These are phyloP conservation scores for Tympanuchus pallidicinctus DNA, from an alignment of 2,113 vertebrate species.

Conservation along the genomic window DNA sequence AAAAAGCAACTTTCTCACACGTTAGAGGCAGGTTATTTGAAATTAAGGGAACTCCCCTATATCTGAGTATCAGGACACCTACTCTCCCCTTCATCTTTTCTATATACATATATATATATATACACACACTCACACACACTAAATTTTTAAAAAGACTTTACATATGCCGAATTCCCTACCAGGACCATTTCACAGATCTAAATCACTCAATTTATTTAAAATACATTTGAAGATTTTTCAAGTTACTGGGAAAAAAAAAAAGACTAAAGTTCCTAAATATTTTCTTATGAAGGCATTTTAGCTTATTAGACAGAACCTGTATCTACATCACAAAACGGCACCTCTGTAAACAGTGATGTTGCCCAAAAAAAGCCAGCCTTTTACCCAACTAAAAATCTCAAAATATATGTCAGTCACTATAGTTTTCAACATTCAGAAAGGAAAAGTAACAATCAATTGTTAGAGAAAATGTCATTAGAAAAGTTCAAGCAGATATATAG, in stretches of 20 bases:
- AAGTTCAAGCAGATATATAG: neutral
- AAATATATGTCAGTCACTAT: neutral
- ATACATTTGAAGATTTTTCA: neutral
- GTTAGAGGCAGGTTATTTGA: neutral
- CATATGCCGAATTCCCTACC: neutral
- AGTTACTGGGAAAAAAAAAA: neutral
- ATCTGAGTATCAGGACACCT: neutral
- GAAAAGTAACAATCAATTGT: neutral
- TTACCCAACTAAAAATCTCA: neutral
- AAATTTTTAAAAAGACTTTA: neutral
- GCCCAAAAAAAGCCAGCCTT: neutral
- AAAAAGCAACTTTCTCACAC: neutral
- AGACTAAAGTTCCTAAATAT: neutral
- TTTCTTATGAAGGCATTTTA: neutral
- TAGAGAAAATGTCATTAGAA: neutral
- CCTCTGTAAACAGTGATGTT: neutral
- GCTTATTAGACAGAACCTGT: neutral
- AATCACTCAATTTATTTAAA: neutral
- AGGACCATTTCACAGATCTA: neutral
- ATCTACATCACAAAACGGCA: neutral
- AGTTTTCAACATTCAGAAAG: neutral
- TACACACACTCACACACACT: no score
- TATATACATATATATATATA: neutral
- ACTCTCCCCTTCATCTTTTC: fast-evolving
- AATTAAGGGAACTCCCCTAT: neutral